Conservation (phyloP, 2,113 vertebrate species). For the Proterorhinus semilunaris region DNA sequence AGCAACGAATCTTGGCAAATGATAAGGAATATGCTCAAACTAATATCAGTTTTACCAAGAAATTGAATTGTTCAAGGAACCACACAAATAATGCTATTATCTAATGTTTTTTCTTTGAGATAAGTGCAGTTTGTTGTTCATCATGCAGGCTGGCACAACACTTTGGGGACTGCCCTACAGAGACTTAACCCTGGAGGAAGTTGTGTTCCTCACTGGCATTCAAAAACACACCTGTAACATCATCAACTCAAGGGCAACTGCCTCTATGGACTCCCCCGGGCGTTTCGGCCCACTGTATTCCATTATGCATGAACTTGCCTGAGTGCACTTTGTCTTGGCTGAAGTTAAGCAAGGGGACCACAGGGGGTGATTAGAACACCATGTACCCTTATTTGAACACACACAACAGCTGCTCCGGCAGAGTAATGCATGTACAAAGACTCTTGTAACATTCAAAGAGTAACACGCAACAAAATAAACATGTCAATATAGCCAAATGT, state of each 20-base stretch:
- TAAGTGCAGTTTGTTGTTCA: slow-evolving; percentile 44
- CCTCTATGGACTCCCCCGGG: slow-evolving; percentile 22
- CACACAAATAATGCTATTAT: slow-evolving; percentile 26
- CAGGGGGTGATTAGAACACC: slow-evolving; percentile 65
- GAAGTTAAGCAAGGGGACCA: slow-evolving; percentile 54
- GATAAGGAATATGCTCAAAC: too few relatives aligned
- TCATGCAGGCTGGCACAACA: slow-evolving; percentile 30
- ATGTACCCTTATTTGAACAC: slow-evolving; percentile 64
- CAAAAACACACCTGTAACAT: slow-evolving; percentile 52
- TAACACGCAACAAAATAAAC: slow-evolving; percentile 38
- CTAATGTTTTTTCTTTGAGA: slow-evolving; percentile 36
- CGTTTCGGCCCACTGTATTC: slow-evolving; percentile 36
- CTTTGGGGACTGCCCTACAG: slow-evolving; percentile 9
- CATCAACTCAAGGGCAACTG: slow-evolving; percentile 56
- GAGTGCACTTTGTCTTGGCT: slow-evolving; percentile 63
- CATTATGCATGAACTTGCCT: slow-evolving; percentile 65
- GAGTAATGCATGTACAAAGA: slow-evolving; percentile 55
- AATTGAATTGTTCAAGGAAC: too few relatives aligned
- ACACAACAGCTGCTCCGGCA: slow-evolving; percentile 60
- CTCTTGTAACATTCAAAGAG: slow-evolving; percentile 49
- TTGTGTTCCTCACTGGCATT: slow-evolving; percentile 11
- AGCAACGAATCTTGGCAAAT: neutral
- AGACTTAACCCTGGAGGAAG: slow-evolving; percentile 28
- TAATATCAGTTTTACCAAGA: too few relatives aligned
- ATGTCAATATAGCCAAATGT: slow-evolving; percentile 8